Evolutionary conservation across 2,888 invertebrate species (phyloP).

Genomic region (Eurytoma adleriae): DNA sequence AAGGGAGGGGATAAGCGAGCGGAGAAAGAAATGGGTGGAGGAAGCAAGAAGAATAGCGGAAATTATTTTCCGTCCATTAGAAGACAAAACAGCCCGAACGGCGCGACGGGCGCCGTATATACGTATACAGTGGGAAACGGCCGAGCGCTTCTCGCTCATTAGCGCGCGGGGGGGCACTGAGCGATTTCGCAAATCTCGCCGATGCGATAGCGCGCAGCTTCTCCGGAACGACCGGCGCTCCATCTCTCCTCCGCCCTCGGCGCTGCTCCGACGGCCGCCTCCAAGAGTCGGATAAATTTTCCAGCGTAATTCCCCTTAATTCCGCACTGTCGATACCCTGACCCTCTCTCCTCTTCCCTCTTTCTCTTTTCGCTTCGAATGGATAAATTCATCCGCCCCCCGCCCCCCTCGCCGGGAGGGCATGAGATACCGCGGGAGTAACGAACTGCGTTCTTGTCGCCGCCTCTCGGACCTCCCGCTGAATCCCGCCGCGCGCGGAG

Average conservation of each 20-base stretch:
- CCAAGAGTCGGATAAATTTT: slow-evolving; percentile 53
- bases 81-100: slow-evolving; percentile 27
- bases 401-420: too few species aligned
- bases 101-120: background rate
- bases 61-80: slow-evolving; percentile 46
- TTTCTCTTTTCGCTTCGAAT: slow-evolving; percentile 8
- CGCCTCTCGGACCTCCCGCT: background rate
- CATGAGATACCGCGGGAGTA: background rate
- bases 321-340: slow-evolving; percentile 52
- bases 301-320: slow-evolving; percentile 53
- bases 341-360: too few species aligned
- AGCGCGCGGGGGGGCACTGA: slow-evolving; percentile 23
- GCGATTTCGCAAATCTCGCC: slow-evolving; percentile 47
- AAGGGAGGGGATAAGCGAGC: background rate
- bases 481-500: background rate
- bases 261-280: slow-evolving; percentile 4
- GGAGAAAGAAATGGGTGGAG: background rate
- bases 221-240: slow-evolving; percentile 36
- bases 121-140: background rate
- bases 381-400: slow-evolving; percentile 34
- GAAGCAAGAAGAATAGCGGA: slow-evolving; percentile 21
- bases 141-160: slow-evolving; percentile 34
- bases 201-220: slow-evolving; percentile 30
- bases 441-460: slow-evolving; percentile 33
- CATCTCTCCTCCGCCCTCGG: slow-evolving; percentile 11